phyloP scores from a whole-genome alignment of 2,888 invertebrate genomes.

The Patella depressa region DNA sequence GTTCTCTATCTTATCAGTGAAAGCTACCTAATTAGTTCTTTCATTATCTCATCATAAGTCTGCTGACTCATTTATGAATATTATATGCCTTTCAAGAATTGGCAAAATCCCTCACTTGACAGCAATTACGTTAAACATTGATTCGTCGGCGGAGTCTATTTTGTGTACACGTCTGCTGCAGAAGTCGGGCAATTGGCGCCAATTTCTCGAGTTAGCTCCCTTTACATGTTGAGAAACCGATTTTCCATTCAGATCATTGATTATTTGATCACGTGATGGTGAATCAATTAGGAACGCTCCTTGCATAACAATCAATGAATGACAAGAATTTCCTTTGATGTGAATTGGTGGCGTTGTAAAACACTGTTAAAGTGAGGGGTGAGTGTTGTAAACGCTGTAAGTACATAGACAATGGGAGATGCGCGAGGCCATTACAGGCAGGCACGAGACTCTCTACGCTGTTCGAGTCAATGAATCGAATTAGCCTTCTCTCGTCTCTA shows the following conservation, averaged over 20 bases:
- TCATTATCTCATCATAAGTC: no score
- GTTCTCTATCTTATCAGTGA: no score
- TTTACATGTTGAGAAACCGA: not conserved
- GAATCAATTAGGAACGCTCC: constrained; percentile 5
- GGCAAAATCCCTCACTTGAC: no score
- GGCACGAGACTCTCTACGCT: constrained; percentile 1
- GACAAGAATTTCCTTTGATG: not conserved
- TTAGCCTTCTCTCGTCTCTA: not conserved
- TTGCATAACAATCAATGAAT: constrained; percentile 7
- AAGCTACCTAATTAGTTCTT: no score
- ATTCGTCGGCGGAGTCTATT: no score
- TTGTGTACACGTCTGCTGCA: no score
- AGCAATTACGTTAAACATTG: no score
- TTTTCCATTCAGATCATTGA: not conserved
- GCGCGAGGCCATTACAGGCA: constrained; percentile 1
- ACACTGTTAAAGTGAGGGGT: not conserved
- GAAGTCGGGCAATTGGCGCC: no score
- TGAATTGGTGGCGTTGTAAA: not conserved
- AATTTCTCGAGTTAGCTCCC: not conserved
- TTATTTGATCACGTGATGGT: not conserved
- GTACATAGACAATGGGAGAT: constrained; percentile 1
- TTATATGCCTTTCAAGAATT: no score
- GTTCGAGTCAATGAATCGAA: no score
- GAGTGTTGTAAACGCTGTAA: not conserved
- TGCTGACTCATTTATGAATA: no score